Conservation (phyloP, 2,113 vertebrate species). For the Orycteropus afer region DNA sequence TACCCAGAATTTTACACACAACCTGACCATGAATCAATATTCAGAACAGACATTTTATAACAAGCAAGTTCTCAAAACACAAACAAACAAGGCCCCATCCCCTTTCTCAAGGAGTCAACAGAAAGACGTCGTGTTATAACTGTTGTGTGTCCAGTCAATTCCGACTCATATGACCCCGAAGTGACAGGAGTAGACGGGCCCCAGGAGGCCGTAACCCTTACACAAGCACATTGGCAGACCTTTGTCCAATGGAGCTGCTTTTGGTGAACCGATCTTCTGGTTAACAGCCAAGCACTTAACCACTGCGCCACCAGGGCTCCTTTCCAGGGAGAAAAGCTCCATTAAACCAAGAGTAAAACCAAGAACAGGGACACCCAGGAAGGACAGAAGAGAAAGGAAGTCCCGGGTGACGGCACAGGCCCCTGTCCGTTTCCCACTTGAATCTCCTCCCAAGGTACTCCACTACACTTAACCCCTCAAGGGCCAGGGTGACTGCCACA, state of each 20-base stretch:
- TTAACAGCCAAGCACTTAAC: too few relatives aligned
- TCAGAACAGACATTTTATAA: background rate
- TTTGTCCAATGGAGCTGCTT: too few relatives aligned
- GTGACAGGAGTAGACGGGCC: too few relatives aligned
- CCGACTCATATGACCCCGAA: too few relatives aligned
- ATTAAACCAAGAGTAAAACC: background rate
- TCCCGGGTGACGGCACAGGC: background rate
- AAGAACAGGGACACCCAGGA: background rate
- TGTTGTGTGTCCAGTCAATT: too few relatives aligned
- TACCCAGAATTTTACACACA: background rate
- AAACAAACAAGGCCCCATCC: background rate
- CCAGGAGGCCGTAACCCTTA: too few relatives aligned
- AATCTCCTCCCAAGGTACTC: background rate
- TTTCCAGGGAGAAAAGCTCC: background rate
- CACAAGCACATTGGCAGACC: too few relatives aligned
- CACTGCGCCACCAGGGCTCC: too few relatives aligned
- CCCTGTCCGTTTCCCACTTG: fast-evolving
- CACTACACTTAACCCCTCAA: background rate
- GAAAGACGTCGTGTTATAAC: too few relatives aligned
- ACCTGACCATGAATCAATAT: background rate
- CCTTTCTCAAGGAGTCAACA: background rate
- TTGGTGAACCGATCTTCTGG: too few relatives aligned
- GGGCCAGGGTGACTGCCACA: background rate
- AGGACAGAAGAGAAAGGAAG: background rate
- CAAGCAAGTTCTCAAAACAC: background rate